phyloP scores from a whole-genome alignment of 1,140 invertebrate genomes.

The Pachypsylla venusta region DNA sequence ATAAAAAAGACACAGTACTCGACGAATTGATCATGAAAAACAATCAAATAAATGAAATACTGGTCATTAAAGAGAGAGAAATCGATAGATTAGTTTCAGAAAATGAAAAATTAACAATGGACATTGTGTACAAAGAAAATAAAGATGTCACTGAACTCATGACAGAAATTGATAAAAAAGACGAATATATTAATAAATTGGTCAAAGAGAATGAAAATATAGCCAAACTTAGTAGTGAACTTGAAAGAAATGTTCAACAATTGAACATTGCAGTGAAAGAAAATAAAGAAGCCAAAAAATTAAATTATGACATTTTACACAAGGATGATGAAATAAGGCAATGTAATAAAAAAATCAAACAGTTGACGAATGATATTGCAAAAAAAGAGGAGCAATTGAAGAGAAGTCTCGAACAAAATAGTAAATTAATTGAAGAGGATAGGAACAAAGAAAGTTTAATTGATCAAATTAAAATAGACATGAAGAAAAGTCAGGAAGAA shows the following conservation, averaged over 20 bases:
- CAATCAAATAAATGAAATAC: neutral
- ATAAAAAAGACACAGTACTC: neutral
- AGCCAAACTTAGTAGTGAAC: neutral
- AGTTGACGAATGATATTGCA: neutral
- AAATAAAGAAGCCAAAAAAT: neutral
- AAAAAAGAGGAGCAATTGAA: neutral
- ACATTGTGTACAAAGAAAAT: constrained; percentile 1
- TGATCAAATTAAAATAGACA: neutral
- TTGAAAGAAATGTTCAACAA: neutral
- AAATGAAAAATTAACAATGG: neutral
- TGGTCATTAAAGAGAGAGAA: neutral
- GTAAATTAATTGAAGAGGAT: neutral
- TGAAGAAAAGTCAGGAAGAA: neutral
- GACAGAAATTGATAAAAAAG: neutral
- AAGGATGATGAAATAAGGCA: constrained; percentile 4
- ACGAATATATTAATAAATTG: neutral
- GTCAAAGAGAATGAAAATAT: neutral
- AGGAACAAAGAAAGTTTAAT: neutral
- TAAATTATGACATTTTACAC: neutral
- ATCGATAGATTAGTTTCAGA: neutral
- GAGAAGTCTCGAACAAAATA: neutral
- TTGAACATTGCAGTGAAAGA: no score
- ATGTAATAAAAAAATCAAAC: neutral
- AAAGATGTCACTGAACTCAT: neutral
- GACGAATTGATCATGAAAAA: neutral